Base-by-base conservation (phyloP, 2,797 vertebrate species). In the Danio jaintianensis region DNA sequence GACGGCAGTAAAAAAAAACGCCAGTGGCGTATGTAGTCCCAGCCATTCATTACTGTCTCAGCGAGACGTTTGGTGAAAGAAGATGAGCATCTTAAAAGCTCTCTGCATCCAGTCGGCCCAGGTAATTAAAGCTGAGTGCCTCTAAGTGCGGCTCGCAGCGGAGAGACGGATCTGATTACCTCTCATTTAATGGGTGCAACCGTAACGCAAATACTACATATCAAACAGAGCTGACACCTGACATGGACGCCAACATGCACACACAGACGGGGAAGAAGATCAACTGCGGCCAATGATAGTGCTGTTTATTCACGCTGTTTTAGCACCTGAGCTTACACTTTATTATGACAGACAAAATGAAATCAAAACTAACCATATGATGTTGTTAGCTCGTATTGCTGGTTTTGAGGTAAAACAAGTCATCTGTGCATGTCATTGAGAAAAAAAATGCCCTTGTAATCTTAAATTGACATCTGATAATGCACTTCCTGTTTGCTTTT, bases 61-160 rank as follows among this genome's bases (percentile, higher is more conserved):
- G 67, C 9, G 56, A 84, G 76, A 67, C 75, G 70, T 76, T 80
- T 61, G 36, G 74, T 53, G 61, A 63, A 47, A 68, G 66, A 74
- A 82, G 70, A 58, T 80, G 85, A 80, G 82, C 61, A 83, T 84
- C 85, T 86, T 88, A 89, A 90, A 88, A 90, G 82, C 87, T 83
- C 79, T 80, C 83, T 69, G 86, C 79, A 71, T 88, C 85, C 79
- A 80, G 75, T 84, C 84, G 4, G 83, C 84, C 82, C 79, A 72
- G 82, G 80, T 90, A 91, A 92, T 92, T 91, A 90, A 89, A 75
- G 83, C 83, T 83, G 77, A 88, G 86, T 88, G 83, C 85, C 82
- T 87, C 78, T 82, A 77, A 87, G 84, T 75, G 83, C 80, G 68
- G 63, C 64, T 79, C 75, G 45, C 42, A 48, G 80, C 84, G 75